Conservation (phyloP, 2,113 vertebrate genomes). For the Epinephelus cyanopodus region DNA sequence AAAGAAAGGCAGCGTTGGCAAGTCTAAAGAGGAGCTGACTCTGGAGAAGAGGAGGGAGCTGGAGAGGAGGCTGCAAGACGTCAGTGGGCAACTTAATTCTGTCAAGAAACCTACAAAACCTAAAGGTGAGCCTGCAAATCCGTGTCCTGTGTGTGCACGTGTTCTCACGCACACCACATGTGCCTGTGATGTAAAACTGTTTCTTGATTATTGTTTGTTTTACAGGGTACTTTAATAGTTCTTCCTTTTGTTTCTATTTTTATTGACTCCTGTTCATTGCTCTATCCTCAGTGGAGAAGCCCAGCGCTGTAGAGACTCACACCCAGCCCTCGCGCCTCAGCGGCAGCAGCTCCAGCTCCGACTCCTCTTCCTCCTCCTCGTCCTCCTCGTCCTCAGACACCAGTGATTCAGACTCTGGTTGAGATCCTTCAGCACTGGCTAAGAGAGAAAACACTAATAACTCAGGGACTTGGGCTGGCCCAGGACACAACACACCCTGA, state of each 20-base stretch:
- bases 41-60: conserved; percentile 94
- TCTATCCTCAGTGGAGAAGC: conserved; percentile 85
- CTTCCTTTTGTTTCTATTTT: not conserved
- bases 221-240: not conserved
- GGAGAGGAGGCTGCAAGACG: conserved; percentile 93
- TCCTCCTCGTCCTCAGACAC: conserved; percentile 94
- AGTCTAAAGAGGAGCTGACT: conserved; percentile 93
- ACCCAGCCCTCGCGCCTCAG: conserved; percentile 89
- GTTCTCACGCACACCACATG: not conserved
- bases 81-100: conserved; percentile 95
- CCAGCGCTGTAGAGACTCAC: conserved; percentile 83
- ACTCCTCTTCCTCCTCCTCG: conserved; percentile 88
- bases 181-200: not conserved
- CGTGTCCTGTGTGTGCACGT: not conserved
- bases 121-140: conserved; percentile 84
- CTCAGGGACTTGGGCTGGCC: conserved; percentile 80
- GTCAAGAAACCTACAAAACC: conserved; percentile 92
- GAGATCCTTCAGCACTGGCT: conserved; percentile 51
- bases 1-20: conserved; percentile 88
- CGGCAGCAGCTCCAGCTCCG: conserved; percentile 92
- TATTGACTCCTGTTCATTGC: not conserved
- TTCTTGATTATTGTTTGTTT: not conserved
- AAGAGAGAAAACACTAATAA: conserved; percentile 28
- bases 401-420: conserved; percentile 94
- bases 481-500: conserved; percentile 69